Evolutionary conservation across 2,113 vertebrate species (phyloP).

Genomic region (Rostratula benghalensis): DNA sequence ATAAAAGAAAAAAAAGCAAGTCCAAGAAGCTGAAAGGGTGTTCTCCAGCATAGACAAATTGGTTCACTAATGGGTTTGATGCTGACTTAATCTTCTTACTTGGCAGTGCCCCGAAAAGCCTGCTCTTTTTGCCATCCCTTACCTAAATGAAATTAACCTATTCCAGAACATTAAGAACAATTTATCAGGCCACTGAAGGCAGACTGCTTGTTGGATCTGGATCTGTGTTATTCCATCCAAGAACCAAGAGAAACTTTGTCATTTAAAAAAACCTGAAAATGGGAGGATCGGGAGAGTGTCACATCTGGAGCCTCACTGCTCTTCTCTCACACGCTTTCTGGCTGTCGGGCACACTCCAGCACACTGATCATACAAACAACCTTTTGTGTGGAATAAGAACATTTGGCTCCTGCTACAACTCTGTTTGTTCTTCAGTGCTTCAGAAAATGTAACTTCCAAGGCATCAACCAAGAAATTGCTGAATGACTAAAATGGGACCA

Average conservation of each 20-base stretch:
- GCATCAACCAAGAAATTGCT: neutral
- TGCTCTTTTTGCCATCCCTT: neutral
- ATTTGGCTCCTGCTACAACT: neutral
- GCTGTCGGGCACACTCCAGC: neutral
- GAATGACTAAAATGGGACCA: neutral
- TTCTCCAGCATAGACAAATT: neutral
- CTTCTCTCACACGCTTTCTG: neutral
- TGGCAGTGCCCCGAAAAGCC: neutral
- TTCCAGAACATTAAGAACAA: slow-evolving; percentile 39
- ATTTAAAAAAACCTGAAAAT: neutral
- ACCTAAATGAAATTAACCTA: slow-evolving; percentile 33
- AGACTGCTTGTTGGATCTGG: neutral
- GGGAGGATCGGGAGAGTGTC: neutral
- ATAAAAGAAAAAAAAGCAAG: neutral
- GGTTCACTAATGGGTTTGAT: slow-evolving; percentile 13
- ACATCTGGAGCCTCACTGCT: neutral
- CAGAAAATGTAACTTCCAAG: neutral
- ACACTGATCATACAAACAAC: neutral
- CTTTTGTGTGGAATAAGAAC: neutral
- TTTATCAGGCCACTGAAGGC: slow-evolving; percentile 43
- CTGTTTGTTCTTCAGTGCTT: neutral
- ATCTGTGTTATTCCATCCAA: neutral
- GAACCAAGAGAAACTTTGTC: neutral
- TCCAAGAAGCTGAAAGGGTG: neutral
- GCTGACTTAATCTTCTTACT: slow-evolving; percentile 26